Evolutionary conservation across 92 coral and sea anemone species (phyloP), one percentile per base, ranked within the genome.

Genomic region (Zoanthus sociatus): DNA sequence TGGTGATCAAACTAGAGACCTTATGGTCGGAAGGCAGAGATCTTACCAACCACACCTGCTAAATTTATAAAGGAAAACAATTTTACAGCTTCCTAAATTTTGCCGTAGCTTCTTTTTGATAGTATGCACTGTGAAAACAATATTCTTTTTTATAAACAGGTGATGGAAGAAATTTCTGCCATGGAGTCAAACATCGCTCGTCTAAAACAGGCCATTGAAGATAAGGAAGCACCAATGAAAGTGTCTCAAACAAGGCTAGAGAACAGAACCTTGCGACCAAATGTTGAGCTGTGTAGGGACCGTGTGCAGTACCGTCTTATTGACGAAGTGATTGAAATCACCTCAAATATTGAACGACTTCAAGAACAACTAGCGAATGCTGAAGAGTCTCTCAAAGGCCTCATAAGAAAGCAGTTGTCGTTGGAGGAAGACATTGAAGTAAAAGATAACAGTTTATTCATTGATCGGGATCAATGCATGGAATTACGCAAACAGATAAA

Each of bases 211-310:
- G 99, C 99, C 79, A 96, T 96, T 81, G 95, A 93, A 67, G 92
- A 92, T 3, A 96, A 96, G 78, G 91, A 89, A 66, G 99, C 99
- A 0, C 99, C 99, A 42, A 96, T 96, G 99, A 96, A 95, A 70
- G 99, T 96, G 8, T 92, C 99, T 3, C 99, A 95, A 69, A 96
- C 99, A 51, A 84, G 99, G 33, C 87, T 95, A 46, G 98, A 96
- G 58, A 90, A 95, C 92, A 92, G 99, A 95, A 96, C 99, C 33
- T 83, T 87, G n/a, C 90, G 99, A 21, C 99, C 99, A 26, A 97
- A 97, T 92, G 92, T 97, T 11, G 99, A 97, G 90, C 93, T 97
- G 90, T 97, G 99, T 83, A 86, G 99, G 64, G 99, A 96, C 71
- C 94, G 95, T 37, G 99, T 96, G 15, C 98, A 96, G 87, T 96